Conservation (phyloP, 2,797 vertebrate species). For the Danio jaintianensis region DNA sequence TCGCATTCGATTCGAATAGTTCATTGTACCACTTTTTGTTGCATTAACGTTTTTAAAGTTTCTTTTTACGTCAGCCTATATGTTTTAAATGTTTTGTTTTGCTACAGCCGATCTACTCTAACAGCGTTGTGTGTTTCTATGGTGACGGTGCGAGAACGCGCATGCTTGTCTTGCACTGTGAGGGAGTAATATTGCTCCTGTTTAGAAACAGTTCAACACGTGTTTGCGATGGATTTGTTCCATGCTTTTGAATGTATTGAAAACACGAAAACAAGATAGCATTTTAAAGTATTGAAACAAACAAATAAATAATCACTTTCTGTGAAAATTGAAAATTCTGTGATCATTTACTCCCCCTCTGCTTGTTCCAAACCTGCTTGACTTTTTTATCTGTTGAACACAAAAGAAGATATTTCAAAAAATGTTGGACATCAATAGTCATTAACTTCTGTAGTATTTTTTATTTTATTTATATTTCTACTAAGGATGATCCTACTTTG, state of each 20-base stretch:
- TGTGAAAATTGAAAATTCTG: no score
- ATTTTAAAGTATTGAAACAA: not conserved
- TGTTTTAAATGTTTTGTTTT: constrained; percentile 65
- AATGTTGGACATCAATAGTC: no score
- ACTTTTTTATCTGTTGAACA: no score
- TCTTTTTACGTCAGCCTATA: not conserved
- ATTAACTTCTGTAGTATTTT: no score
- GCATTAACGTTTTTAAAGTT: not conserved
- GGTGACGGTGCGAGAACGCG: constrained; percentile 74
- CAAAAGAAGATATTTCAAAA: no score
- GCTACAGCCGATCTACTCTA: constrained; percentile 32
- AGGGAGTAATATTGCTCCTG: not conserved
- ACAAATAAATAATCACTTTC: no score
- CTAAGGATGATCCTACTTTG: no score
- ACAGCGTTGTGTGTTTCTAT: constrained; percentile 72
- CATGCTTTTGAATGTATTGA: not conserved
- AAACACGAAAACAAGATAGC: not conserved
- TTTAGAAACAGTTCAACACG: not conserved
- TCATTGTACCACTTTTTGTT: not conserved
- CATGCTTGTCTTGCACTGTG: constrained; percentile 34
- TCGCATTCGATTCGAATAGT: not conserved
- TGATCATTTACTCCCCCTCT: no score
- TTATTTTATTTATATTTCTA: no score
- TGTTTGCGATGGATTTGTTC: not conserved
- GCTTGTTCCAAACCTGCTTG: no score